Evolutionary conservation across 2,888 invertebrate genomes (phyloP), one percentile per base, ranked within the genome.

Genomic region (Neoascia interrupta): DNA sequence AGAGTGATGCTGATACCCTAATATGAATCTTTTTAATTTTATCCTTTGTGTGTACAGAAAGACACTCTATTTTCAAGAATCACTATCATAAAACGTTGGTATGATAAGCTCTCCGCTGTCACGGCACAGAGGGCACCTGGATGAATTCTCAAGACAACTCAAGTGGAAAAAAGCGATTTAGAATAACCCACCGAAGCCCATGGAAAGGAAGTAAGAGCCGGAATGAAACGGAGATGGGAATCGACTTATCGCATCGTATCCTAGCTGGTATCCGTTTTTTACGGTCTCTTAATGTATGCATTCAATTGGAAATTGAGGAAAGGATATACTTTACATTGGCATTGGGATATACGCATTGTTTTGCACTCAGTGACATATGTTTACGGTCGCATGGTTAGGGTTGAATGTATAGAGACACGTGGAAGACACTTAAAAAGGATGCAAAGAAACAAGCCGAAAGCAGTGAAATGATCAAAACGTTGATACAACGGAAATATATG

Each of bases 241-340:
- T 75, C 75, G 69, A 75, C 76, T 76, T 76, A 76, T 64, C 76
- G 70, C 56, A 76, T 64, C 64, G n/a, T 58, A 70, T 64, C 70
- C 64, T 63, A 70, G 63, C 75, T 69, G 69, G 75, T 75, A 74
- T 69, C n/a, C 49, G 45, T 58, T 39, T 69, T 63, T 63, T 53
- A 69, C 56, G 45, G 56, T 70, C 43, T 47, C 63, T 64, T 76
- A 76, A 76, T 76, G 70, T 70, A 76, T 76, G 70, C 76, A 54
- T 64, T 76, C 76, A 76, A 53, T 70, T 76, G 76, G 63, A 76
- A 76, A 70, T 37, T 58, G 63, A 43, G 26, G 39, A 51, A 64
- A 60, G 64, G 75, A 45, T 74, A 61, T 41, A 41, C 54, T 41
- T 58, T 23, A 34, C 15, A 41, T n/a, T n/a, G 23, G 58, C 19